These are phyloP conservation scores for Willisornis vidua DNA, from an alignment of 2,113 vertebrate species.

Conservation along the genomic window DNA sequence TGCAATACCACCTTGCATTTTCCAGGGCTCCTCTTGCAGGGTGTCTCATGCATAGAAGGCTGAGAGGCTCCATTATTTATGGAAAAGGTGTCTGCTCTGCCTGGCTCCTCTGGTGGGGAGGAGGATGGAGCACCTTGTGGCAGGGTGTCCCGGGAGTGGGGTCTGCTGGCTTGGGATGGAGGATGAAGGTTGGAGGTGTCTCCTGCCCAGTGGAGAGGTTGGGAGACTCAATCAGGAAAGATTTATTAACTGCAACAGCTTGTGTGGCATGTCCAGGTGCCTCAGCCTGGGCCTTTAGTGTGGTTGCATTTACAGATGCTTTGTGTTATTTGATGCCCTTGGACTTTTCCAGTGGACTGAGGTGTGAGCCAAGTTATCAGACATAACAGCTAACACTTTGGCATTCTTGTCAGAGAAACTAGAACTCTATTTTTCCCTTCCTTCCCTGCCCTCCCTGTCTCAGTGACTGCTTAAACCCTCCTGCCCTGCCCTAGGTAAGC, in stretches of 20 bases:
- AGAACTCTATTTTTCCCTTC: not conserved
- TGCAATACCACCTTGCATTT: conserved; percentile 75
- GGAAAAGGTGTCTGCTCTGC: conserved; percentile 3
- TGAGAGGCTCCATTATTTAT: conserved; percentile 48
- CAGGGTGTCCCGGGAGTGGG: fast-evolving
- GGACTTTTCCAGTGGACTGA: not conserved
- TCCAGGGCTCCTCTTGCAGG: conserved; percentile 47
- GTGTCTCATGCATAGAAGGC: conserved; percentile 42
- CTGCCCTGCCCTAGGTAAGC: not conserved
- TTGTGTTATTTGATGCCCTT: not conserved
- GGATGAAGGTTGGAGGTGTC: not conserved
- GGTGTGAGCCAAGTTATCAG: not conserved
- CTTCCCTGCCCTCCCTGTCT: not conserved
- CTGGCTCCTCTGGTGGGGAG: not conserved
- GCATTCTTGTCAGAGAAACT: not conserved
- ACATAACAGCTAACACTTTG: not conserved
- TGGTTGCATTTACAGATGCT: not conserved
- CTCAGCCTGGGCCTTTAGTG: not conserved
- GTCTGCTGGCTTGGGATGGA: not conserved
- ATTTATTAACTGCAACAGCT: not conserved
- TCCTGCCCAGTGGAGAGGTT: not conserved
- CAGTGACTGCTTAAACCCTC: not conserved
- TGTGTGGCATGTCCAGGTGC: not conserved
- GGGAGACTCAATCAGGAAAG: not conserved
- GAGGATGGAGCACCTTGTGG: not conserved